These are phyloP conservation scores for Numenius arquata DNA, from an alignment of 2,113 vertebrate species.

Conservation along the genomic window DNA sequence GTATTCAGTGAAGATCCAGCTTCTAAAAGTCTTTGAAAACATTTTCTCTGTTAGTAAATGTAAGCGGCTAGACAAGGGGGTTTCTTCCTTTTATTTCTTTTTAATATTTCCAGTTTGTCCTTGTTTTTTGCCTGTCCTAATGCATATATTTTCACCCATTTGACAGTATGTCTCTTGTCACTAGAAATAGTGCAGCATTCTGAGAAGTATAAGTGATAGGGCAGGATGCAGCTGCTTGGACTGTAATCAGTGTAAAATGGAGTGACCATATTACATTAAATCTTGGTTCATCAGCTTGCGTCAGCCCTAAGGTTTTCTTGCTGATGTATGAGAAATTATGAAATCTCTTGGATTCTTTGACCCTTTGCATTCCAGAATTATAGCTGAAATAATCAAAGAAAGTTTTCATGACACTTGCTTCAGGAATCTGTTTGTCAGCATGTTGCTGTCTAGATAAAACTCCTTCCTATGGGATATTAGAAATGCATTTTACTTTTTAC, in stretches of 20 bases:
- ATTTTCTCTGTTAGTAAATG: not conserved
- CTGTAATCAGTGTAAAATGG: constrained; percentile 51
- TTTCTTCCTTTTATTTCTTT: not conserved
- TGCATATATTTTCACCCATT: not conserved
- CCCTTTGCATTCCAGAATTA: not conserved
- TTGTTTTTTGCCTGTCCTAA: not conserved
- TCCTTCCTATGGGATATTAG: not conserved
- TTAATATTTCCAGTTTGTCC: not conserved
- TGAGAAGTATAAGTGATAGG: not conserved
- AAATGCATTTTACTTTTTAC: not conserved
- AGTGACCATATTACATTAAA: constrained; percentile 50
- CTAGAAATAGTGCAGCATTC: constrained; percentile 8
- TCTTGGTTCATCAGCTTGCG: constrained; percentile 26
- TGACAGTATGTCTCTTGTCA: not conserved
- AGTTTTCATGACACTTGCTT: not conserved
- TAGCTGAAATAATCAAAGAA: not conserved
- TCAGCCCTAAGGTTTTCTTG: constrained; percentile 28
- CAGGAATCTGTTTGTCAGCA: not conserved
- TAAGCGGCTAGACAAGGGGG: not conserved
- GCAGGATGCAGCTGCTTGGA: constrained; percentile 45
- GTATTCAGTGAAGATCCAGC: not conserved
- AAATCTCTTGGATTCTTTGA: constrained; percentile 12
- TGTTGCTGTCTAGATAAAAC: not conserved
- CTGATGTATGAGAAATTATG: not conserved
- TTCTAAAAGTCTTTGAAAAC: not conserved